Conservation (phyloP, 1,140 invertebrate genomes). For the Drosophila pachea region DNA sequence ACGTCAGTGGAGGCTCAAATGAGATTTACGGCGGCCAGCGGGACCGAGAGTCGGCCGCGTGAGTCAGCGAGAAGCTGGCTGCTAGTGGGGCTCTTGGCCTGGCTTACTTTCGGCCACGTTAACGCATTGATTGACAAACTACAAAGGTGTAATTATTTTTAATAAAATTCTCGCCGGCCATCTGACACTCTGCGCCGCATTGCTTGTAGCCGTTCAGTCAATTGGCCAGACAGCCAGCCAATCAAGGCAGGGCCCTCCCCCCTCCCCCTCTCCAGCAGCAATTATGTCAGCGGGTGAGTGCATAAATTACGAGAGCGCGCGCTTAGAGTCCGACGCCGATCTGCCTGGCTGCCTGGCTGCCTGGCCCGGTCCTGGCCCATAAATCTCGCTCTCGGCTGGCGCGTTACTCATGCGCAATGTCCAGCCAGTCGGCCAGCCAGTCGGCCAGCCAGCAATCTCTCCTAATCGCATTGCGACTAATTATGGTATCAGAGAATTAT, state of each 20-base stretch:
- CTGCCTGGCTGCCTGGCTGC: slow-evolving; percentile 2
- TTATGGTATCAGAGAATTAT: slow-evolving; percentile 75
- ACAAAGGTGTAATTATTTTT: slow-evolving; percentile 78
- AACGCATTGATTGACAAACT: slow-evolving; percentile 72
- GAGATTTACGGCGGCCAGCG: slow-evolving; percentile 58
- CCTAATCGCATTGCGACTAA: slow-evolving; percentile 77
- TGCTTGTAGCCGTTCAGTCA: slow-evolving; percentile 71
- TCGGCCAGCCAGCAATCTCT: slow-evolving; percentile 33
- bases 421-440: slow-evolving; percentile 9
- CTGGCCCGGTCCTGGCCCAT: slow-evolving; percentile 25
- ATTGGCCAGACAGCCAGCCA: slow-evolving; percentile 46
- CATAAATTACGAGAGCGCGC: slow-evolving; percentile 65
- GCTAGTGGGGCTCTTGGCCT: slow-evolving; percentile 30
- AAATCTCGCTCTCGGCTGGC: slow-evolving; percentile 64
- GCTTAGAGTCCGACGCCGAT: slow-evolving; percentile 15
- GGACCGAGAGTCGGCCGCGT: slow-evolving; percentile 21
- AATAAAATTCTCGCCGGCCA: slow-evolving; percentile 58
- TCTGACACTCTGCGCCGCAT: slow-evolving; percentile 40
- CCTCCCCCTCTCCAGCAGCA: slow-evolving; percentile 25
- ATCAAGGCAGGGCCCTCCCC: no score
- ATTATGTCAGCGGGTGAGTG: slow-evolving; percentile 68
- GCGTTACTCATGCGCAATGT: slow-evolving; percentile 73
- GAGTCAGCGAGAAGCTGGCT: slow-evolving; percentile 45
- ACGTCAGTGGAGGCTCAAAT: slow-evolving; percentile 75
- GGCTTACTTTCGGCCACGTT: slow-evolving; percentile 46